Conservation (phyloP, 2,888 invertebrate genomes). For the Stenodema calcarata region DNA sequence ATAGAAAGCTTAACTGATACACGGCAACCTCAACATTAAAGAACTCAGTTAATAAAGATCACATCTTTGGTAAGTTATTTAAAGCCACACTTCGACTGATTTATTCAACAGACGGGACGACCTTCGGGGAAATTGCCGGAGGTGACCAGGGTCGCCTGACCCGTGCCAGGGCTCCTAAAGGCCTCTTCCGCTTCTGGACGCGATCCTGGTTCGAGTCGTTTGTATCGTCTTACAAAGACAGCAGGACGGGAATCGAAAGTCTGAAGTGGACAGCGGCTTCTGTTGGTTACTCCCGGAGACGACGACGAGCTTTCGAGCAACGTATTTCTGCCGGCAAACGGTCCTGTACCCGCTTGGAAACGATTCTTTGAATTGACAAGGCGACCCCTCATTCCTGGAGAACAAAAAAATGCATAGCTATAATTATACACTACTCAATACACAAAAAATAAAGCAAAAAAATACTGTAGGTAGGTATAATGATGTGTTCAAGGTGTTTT, state of each 20-base stretch:
- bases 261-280: constrained; percentile 60
- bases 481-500: too few relatives aligned
- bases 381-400: neutral
- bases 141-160: too few relatives aligned
- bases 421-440: too few relatives aligned
- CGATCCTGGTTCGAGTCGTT: too few relatives aligned
- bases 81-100: constrained; percentile 16
- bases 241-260: constrained; percentile 74
- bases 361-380: constrained; percentile 63
- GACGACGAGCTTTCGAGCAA: constrained; percentile 66
- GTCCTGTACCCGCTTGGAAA: constrained; percentile 65
- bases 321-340: constrained; percentile 69
- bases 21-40: neutral
- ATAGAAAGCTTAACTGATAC: too few relatives aligned
- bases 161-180: too few relatives aligned
- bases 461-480: too few relatives aligned
- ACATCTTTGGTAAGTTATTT: constrained; percentile 34
- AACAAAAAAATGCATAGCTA: too few relatives aligned
- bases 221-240: constrained; percentile 68
- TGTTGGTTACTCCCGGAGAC: constrained; percentile 62
- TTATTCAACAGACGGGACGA: neutral
- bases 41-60: constrained; percentile 16
- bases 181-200: too few relatives aligned
- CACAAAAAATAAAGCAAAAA: too few relatives aligned
- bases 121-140: neutral